Evolutionary conservation across 2,888 invertebrate genomes (phyloP), one percentile per base, ranked within the genome.

Genomic region (Chorisops tibialis): DNA sequence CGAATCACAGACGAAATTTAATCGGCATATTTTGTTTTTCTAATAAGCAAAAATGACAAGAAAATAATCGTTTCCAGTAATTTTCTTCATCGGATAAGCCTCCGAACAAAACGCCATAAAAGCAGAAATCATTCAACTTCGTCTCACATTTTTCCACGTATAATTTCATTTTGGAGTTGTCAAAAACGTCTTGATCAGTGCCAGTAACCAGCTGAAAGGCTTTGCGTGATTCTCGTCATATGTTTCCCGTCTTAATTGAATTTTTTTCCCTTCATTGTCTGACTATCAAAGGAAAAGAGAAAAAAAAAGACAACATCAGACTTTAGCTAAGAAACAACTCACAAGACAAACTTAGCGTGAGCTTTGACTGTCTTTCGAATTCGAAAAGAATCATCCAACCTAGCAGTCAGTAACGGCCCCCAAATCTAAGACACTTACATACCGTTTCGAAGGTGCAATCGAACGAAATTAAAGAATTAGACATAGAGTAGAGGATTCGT

Each of bases 151-250:
- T 9, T 48, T n/a, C 22, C n/a, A 6, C 21, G 18, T 47, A 7
- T 43, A 18, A 21, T 47, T 16, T 12, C 18, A 12, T 47, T 47
- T 24, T 11, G 21, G 16, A 37, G 12, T 38, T 61, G 61, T 61
- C 61, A 61, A 61, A 61, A 61, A 61, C 45, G 61, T 61, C 61
- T 61, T 61, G 52, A 61, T 61, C 52, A 59, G 30, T 50, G 30
- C 50, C 50, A 52, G 52, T 39, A 30, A 52, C 52, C 35, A 22
- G 51, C 43, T 61, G 61, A 61, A 51, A 61, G 61, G 61, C 45
- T 22, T 61, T 61, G 61, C 61, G 61, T 61, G 61, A 35, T 30
- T 21, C 22, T 60, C 59, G 19, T 39, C 59, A 49, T 49, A 11
- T 22, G 48, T 4, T 21, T 60, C 39, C 50, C 48, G 59, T 50